Evolutionary conservation across 1,140 invertebrate species (phyloP).

Genomic region (Babylonia areolata): DNA sequence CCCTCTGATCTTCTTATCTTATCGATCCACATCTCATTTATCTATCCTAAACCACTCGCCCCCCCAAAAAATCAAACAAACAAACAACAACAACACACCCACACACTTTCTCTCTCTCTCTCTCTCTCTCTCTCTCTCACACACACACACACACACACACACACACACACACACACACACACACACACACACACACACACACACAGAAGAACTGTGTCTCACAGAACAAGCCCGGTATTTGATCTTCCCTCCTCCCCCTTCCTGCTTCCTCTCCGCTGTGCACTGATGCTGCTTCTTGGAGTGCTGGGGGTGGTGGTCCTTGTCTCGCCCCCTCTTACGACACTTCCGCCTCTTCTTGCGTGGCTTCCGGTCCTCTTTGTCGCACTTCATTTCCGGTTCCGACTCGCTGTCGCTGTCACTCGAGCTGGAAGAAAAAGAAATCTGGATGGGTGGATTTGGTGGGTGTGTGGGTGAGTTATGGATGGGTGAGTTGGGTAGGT

Average conservation of each 20-base stretch:
- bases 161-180: conserved; percentile 15
- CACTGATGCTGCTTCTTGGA: background rate
- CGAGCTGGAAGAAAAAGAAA: conserved; percentile 56
- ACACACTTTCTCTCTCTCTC: too few relatives aligned
- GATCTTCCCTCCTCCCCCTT: background rate
- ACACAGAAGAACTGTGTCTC: background rate
- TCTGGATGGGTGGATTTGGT: too few relatives aligned
- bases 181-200: background rate
- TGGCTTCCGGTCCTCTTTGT: conserved; percentile 52
- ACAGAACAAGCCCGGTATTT: background rate
- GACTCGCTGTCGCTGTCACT: conserved; percentile 75
- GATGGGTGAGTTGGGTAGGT: too few relatives aligned
- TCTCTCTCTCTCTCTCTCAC: background rate
- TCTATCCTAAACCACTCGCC: too few relatives aligned
- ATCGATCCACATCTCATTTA: too few relatives aligned
- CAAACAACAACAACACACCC: too few relatives aligned
- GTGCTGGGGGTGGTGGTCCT: conserved; percentile 45
- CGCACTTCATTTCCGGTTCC: conserved; percentile 68
- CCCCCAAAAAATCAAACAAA: too few relatives aligned
- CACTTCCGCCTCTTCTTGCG: conserved; percentile 71
- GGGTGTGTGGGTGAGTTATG: too few relatives aligned
- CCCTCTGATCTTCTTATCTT: too few relatives aligned
- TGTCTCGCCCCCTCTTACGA: conserved; percentile 67
- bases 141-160: conserved; percentile 7
- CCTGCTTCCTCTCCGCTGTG: background rate